Conservation (phyloP, 2,797 vertebrate genomes). For the Myiotriccus ornatus region DNA sequence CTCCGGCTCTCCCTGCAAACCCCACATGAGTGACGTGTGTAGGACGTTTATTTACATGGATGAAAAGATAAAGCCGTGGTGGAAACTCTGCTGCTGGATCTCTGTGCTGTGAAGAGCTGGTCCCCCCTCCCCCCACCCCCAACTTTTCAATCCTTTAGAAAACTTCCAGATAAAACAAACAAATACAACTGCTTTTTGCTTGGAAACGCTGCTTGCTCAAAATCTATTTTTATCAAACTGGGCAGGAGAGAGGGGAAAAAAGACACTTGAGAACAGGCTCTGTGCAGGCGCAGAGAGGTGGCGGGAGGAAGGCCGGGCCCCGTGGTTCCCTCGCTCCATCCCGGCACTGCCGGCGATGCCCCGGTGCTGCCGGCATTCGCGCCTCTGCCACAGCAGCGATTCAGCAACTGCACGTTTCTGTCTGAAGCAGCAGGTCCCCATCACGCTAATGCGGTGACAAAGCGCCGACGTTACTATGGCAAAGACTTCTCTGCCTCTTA, state of each 20-base stretch:
- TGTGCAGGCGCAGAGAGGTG: not conserved
- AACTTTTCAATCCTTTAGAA: slow-evolving; percentile 40
- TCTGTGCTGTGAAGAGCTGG: not conserved
- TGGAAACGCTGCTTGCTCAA: slow-evolving; percentile 52
- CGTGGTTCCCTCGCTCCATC: fast-evolving
- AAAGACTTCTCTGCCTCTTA: slow-evolving; percentile 67
- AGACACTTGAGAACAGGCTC: slow-evolving; percentile 1
- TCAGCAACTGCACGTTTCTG: slow-evolving; percentile 10
- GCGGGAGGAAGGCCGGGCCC: not conserved
- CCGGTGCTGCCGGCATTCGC: not conserved
- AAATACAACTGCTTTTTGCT: slow-evolving; percentile 45
- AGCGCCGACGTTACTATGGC: slow-evolving; percentile 71
- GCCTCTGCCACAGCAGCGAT: not conserved
- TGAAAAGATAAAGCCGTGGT: slow-evolving; percentile 53
- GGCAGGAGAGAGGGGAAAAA: slow-evolving; percentile 23
- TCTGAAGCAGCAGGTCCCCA: slow-evolving; percentile 41
- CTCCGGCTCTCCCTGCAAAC: slow-evolving; percentile 59
- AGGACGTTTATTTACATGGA: slow-evolving; percentile 59
- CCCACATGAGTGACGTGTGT: slow-evolving; percentile 47
- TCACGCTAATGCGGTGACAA: not conserved
- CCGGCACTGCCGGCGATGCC: not conserved
- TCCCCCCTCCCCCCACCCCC: not conserved
- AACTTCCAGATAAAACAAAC: slow-evolving; percentile 66
- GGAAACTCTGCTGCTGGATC: slow-evolving; percentile 53
- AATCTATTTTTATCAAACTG: slow-evolving; percentile 62